phyloP scores from a whole-genome alignment of 1,140 invertebrate genomes.

The Ceratosolen fusciceps region DNA sequence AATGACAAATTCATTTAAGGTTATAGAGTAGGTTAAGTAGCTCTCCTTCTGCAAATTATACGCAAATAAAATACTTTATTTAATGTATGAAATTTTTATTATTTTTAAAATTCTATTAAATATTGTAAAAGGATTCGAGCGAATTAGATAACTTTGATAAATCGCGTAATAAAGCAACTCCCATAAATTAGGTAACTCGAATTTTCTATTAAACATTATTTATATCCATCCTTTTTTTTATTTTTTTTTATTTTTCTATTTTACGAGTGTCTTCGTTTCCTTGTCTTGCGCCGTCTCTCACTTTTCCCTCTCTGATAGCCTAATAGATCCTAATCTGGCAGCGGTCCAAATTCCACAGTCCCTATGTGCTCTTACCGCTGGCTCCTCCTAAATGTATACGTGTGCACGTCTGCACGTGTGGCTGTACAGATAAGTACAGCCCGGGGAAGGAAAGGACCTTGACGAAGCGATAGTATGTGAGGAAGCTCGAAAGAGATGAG shows the following conservation, averaged over 20 bases:
- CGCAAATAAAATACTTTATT: too few relatives aligned
- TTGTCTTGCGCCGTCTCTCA: background rate
- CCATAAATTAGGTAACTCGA: background rate
- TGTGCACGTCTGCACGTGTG: too few relatives aligned
- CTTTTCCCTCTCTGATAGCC: background rate
- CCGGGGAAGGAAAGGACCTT: background rate
- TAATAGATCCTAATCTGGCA: conserved; percentile 43
- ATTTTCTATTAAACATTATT: background rate
- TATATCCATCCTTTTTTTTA: too few relatives aligned
- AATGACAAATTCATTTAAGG: too few relatives aligned
- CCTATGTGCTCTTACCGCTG: background rate
- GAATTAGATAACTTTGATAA: too few relatives aligned
- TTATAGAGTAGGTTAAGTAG: too few relatives aligned
- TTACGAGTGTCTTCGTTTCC: background rate
- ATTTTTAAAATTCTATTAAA: too few relatives aligned
- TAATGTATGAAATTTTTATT: too few relatives aligned
- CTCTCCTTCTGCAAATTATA: too few relatives aligned
- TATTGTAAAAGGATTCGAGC: too few relatives aligned
- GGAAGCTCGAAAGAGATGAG: background rate
- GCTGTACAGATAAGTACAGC: background rate
- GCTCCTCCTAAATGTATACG: background rate
- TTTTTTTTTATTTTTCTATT: too few relatives aligned
- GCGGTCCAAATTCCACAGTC: conserved; percentile 24
- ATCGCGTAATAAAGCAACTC: too few relatives aligned
- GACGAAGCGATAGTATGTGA: background rate